A percentile compares a stretch with the other conserved stretches of the same genome.
These are phyloP conservation scores for Setipinna tenuifilis DNA, from an alignment of 2,797 vertebrate genomes.

Conservation along the genomic window DNA sequence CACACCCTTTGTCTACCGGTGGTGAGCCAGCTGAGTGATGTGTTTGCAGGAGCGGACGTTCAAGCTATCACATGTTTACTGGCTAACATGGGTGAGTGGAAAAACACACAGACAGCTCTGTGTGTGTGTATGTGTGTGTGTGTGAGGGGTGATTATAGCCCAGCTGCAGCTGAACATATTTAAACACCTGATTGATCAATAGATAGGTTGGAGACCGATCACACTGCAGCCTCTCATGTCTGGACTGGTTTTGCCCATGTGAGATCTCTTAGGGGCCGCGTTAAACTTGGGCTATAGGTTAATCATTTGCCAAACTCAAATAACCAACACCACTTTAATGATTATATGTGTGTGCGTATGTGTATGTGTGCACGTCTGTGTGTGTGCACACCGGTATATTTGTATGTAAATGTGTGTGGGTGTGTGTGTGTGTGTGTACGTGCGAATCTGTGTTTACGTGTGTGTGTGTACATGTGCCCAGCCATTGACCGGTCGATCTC, in stretches of 20 bases:
- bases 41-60: conserved; percentile 92
- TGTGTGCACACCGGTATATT: neutral
- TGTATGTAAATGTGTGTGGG: neutral
- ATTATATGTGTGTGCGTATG: neutral
- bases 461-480: conserved; percentile 45
- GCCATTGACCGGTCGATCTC: conserved; percentile 93
- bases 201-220: neutral
- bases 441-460: too few relatives aligned
- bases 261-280: neutral
- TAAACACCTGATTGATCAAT: neutral
- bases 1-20: conserved; percentile 95
- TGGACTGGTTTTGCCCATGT: neutral
- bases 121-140: conserved; percentile 31
- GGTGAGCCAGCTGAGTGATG: conserved; percentile 88
- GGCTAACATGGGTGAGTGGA: conserved; percentile 94
- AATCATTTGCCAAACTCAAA: neutral
- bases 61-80: conserved; percentile 92
- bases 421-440: neutral
- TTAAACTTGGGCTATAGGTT: neutral
- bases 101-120: neutral
- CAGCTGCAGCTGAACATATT: neutral
- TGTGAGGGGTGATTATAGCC: conserved; percentile 13
- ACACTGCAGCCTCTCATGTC: neutral
- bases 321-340: neutral
- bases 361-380: neutral